Evolutionary conservation across 2,888 invertebrate genomes (phyloP), one percentile per base, ranked within the genome.

Genomic region (Cotesia congregata): DNA sequence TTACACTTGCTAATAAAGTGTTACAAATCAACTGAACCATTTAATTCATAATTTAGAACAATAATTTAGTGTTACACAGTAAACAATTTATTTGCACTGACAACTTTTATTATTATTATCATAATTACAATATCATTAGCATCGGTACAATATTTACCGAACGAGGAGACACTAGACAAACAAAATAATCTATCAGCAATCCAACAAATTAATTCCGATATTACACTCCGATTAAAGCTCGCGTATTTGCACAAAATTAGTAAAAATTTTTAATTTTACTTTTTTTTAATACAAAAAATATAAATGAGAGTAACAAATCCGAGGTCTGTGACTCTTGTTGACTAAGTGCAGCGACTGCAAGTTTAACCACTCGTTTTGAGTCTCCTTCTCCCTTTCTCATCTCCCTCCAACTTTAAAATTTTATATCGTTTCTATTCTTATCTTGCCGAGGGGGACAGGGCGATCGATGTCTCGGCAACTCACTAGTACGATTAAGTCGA

Each of bases 341-440:
- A 20, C 15, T 50, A 17, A 59, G 60, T 70, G 70, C 60, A 74
- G 68, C 61, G 69, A 74, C 74, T 69, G 74, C 68, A 68, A 50
- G 62, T 38, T 40, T 50, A 38, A 60, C 68, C 67, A 64, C 17
- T 12, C 40, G 65, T 72, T 70, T 70, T 59, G 70, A 70, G 30
- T 70, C 50, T 70, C 70, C 59, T 20, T 7, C 17, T 70, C 38
- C 41, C 64, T 61, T 61, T 69, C 20, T 50, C 50, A 39, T 67
- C 67, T 65, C 40, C 67, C 65, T 50, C 62, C 41, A 50, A 65
- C 62, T 69, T 69, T 50, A 61, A 75, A 30, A 75, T 70, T 39
- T 72, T 72, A 68, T 76, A 76, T 64, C 69, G 59, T 64, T 73
- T 76, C 76, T 76, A 76, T 73, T 76, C 72, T 76, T 76, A 76